Percentiles rank a stretch among this genome's conserved stretches.
Evolutionary conservation across 2,888 invertebrate genomes (phyloP).

Genomic region (Chaetogeoica ovagalla): DNA sequence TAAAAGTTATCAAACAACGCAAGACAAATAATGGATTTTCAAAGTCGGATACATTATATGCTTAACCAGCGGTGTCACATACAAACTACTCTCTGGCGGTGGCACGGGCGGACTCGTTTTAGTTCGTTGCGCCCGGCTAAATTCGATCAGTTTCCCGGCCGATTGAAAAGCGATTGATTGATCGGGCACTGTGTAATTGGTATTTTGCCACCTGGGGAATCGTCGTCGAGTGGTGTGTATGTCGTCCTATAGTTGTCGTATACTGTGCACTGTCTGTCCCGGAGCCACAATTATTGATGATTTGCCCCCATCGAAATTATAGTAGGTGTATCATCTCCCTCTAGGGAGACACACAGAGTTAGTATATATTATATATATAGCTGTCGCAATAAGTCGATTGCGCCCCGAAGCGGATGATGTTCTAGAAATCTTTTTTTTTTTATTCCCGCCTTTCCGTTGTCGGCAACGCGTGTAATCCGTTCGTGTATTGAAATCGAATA

Average conservation of each 20-base stretch:
- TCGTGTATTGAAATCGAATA: conserved; percentile 7
- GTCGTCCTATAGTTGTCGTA: neutral
- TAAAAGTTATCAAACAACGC: neutral
- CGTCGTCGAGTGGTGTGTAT: neutral
- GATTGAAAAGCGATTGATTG: conserved; percentile 53
- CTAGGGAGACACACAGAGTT: conserved; percentile 1
- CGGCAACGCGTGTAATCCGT: conserved; percentile 3
- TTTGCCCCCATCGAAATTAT: conserved; percentile 9
- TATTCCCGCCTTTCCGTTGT: neutral
- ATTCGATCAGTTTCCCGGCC: conserved; percentile 52
- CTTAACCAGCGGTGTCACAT: neutral
- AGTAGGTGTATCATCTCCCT: neutral
- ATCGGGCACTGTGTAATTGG: conserved; percentile 50
- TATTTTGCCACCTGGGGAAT: conserved; percentile 53
- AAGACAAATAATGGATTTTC: conserved; percentile 30
- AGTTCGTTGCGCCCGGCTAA: conserved; percentile 51
- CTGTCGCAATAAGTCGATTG: conserved; percentile 44
- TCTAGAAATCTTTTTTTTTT: conserved; percentile 27
- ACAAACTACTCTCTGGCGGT: conserved; percentile 4
- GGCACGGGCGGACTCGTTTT: conserved; percentile 24
- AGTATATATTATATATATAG: neutral
- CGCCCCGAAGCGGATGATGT: conserved; percentile 3
- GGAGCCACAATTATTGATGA: conserved; percentile 52
- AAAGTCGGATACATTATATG: neutral
- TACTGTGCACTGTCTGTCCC: conserved; percentile 10